Percentiles rank a stretch among this genome's conserved stretches.
Conservation (phyloP, 2,113 vertebrate genomes). For the Willisornis vidua region DNA sequence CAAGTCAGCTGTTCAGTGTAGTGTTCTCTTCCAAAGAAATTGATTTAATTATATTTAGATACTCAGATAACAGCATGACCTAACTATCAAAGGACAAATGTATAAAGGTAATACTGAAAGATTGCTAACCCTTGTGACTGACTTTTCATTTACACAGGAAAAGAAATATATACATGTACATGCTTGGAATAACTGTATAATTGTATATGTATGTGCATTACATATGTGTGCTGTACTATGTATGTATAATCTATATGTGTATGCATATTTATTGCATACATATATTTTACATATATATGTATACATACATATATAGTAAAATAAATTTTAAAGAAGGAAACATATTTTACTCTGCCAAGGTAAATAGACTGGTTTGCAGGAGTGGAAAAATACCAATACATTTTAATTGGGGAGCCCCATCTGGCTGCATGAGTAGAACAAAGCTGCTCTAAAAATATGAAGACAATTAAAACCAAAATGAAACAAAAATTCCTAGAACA, state of each 20-base stretch:
- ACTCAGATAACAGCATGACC: accelerated
- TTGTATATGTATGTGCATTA: background rate
- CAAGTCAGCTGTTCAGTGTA: background rate
- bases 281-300: background rate
- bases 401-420: constrained; percentile 19
- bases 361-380: background rate
- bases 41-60: background rate
- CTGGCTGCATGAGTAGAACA: constrained; percentile 29
- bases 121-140: background rate
- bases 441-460: background rate
- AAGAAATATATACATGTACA: background rate
- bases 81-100: background rate
- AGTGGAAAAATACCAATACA: background rate
- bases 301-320: background rate
- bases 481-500: constrained; percentile 5
- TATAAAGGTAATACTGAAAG: background rate
- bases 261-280: background rate
- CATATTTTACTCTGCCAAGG: background rate
- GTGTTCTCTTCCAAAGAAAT: background rate
- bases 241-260: background rate
- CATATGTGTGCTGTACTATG: background rate
- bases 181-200: background rate
- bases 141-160: background rate
- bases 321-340: background rate
- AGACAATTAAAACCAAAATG: constrained; percentile 27